Evolutionary conservation across 2,113 vertebrate species (phyloP), one percentile per base, ranked within the genome.

Genomic region (Phylloscopus trochilus): DNA sequence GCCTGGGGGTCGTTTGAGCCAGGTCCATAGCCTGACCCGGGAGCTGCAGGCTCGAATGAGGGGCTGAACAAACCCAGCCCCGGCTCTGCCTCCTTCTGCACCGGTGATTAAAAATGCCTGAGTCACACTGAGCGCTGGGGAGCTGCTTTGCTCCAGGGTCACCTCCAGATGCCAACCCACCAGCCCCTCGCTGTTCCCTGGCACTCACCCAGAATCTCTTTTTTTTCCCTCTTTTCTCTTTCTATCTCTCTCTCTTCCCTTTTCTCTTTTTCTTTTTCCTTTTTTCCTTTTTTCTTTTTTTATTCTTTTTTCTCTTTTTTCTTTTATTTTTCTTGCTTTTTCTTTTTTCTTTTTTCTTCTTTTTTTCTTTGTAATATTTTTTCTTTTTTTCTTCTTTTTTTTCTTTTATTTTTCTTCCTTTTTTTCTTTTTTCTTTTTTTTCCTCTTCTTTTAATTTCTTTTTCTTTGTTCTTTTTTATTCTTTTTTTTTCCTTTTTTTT

Each of bases 61-160:
- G 51, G 70, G 60, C 80, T 56, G 80, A 89, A 96, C 83, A 90
- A 91, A 94, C 72, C 72, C 81, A 47, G 52, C 79, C 27, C 5
- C 46, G 83, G 78, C 46, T 76, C 51, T n/a, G 58, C 87, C 89
- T 91, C 77, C 90, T 58, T 69, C 84, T 85, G 24, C 9, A 66
- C 14, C 83, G 21, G 68, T 70, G 56, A 83, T 78, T 86, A 78
- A 63, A 94, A 75, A 83, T 15, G 85, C 83, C 92, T 21, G 75
- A 77, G 39, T 86, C 79, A 55, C 93, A 55, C 1, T 15, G 82
- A 78, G 79, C 33, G 1, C 64, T n/a, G 90, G 66, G 76, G 46
- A 75, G 55, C 62, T 17, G 90, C 11, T 52, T 72, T 64, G 80
- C 91, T 81, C 10, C 1, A 67, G 83, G 21, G 30, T 14, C 20